Conservation (phyloP, 2,113 vertebrate species). For the Atlantisia rogersi region DNA sequence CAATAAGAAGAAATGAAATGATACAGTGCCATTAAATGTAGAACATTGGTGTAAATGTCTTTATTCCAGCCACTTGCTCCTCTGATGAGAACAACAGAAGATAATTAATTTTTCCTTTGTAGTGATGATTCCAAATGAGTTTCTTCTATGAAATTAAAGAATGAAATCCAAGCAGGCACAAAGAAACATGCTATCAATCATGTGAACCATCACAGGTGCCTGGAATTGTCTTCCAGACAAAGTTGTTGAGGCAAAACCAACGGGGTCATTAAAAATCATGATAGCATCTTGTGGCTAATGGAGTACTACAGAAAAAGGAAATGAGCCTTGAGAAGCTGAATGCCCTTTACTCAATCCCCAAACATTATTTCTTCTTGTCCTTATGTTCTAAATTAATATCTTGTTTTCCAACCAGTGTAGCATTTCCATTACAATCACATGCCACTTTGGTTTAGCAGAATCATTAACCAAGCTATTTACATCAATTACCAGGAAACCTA, state of each 20-base stretch:
- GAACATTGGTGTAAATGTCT: neutral
- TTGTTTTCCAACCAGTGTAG: conserved; percentile 54
- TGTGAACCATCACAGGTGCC: neutral
- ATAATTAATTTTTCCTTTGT: neutral
- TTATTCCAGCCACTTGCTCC: neutral
- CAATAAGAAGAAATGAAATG: neutral
- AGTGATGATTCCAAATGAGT: neutral
- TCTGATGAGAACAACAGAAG: neutral
- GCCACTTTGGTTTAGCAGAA: conserved; percentile 31
- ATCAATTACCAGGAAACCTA: neutral
- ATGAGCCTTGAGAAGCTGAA: conserved; percentile 64
- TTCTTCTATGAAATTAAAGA: neutral
- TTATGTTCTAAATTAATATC: conserved; percentile 67
- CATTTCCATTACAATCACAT: conserved; percentile 47
- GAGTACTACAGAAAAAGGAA: conserved; percentile 51
- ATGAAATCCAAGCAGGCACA: neutral
- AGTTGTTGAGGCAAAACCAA: conserved; percentile 11
- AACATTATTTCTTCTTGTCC: conserved; percentile 52
- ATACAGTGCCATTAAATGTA: neutral
- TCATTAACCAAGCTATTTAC: conserved; percentile 50
- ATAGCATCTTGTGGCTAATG: conserved; percentile 68
- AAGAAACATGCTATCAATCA: neutral
- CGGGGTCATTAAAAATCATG: conserved; percentile 43
- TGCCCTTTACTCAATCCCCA: conserved; percentile 49
- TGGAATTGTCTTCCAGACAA: neutral